Conservation (phyloP, 2,113 vertebrate species). For the Hystrix brachyura region DNA sequence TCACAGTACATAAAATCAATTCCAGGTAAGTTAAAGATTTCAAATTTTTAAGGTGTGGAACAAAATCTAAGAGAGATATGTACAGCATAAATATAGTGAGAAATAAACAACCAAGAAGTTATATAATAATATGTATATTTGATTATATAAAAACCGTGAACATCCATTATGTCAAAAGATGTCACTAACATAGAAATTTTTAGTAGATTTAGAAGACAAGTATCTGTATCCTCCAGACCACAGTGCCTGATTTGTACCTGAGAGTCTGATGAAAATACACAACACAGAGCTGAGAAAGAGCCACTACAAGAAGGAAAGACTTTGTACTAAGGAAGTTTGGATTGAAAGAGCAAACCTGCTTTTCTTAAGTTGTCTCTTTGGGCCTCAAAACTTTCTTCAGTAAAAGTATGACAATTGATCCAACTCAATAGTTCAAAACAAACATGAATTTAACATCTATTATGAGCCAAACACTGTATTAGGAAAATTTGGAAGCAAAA, state of each 20-base stretch:
- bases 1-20: neutral
- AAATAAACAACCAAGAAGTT: slow-evolving; percentile 3
- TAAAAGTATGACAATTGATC: neutral
- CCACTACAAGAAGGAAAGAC: neutral
- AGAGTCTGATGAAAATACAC: neutral
- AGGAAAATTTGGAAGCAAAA: neutral
- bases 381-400: neutral
- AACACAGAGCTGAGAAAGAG: neutral
- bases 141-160: neutral
- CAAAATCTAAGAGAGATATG: neutral
- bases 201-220: neutral
- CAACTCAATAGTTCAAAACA: slow-evolving; percentile 14
- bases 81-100: neutral
- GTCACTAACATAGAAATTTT: neutral
- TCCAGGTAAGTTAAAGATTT: neutral
- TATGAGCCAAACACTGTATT: neutral
- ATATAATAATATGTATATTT: neutral
- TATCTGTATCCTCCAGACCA: neutral
- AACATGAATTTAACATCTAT: neutral
- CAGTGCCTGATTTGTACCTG: neutral
- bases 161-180: neutral
- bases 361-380: neutral
- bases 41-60: neutral
- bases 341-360: neutral
- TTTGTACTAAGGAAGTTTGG: neutral